These are phyloP conservation scores for Epirrhoe alternata DNA, from an alignment of 2,888 invertebrate species.

Conservation along the genomic window DNA sequence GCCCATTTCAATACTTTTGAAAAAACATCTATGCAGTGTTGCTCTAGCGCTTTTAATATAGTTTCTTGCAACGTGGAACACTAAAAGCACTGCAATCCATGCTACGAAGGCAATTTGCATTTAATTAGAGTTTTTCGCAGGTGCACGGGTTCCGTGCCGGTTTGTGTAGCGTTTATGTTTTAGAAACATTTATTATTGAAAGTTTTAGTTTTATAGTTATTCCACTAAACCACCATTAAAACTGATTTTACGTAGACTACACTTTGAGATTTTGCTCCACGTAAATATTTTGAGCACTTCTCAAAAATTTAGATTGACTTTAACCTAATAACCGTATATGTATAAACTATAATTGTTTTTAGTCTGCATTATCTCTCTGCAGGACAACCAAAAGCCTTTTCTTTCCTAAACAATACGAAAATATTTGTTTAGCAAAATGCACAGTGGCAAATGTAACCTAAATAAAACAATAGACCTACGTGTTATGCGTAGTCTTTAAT, in stretches of 20 bases:
- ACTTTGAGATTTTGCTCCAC: not conserved
- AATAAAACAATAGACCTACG: too few relatives aligned
- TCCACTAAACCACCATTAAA: not conserved
- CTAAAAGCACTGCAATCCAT: slow-evolving; percentile 18
- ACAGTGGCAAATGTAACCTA: too few relatives aligned
- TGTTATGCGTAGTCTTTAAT: too few relatives aligned
- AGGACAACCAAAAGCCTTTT: too few relatives aligned
- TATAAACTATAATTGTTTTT: too few relatives aligned
- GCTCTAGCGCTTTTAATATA: slow-evolving; percentile 9
- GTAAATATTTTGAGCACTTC: not conserved
- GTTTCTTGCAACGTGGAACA: slow-evolving; percentile 8
- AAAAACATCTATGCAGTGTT: not conserved
- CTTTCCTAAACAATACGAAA: too few relatives aligned
- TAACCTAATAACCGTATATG: too few relatives aligned
- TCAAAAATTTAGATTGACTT: too few relatives aligned
- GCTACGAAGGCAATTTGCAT: slow-evolving; percentile 22
- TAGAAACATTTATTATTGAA: slow-evolving; percentile 3
- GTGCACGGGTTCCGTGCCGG: not conserved
- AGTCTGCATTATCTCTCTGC: too few relatives aligned
- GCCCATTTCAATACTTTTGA: not conserved
- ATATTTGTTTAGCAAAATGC: too few relatives aligned
- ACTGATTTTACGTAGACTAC: not conserved
- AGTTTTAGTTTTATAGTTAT: not conserved
- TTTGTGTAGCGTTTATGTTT: slow-evolving; percentile 3
- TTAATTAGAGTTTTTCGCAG: slow-evolving; percentile 23